Evolutionary conservation across 2,113 vertebrate species (phyloP).

Genomic region (Sigmodon hispidus): DNA sequence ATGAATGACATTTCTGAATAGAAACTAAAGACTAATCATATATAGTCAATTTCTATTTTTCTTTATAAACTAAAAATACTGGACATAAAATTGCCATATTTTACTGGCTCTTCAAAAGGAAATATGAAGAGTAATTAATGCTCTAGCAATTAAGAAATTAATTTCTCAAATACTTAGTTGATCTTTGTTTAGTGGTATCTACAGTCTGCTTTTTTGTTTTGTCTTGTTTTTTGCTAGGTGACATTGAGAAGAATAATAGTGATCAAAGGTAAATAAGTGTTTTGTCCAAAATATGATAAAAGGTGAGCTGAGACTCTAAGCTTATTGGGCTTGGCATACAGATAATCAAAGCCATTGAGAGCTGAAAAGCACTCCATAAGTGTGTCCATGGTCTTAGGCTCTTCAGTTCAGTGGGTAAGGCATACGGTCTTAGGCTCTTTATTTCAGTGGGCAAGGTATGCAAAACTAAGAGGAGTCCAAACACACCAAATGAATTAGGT

Average conservation of each 20-base stretch:
- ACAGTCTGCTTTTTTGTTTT: background rate
- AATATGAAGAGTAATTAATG: background rate
- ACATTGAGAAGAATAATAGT: background rate
- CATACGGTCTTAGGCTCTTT: fast-evolving
- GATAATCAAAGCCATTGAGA: background rate
- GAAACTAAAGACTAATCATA: background rate
- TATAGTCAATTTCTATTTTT: background rate
- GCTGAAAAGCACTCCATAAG: background rate
- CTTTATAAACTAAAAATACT: background rate
- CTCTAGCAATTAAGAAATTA: background rate
- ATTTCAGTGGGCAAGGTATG: background rate
- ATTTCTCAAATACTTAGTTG: background rate
- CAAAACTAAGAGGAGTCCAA: background rate
- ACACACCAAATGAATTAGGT: background rate
- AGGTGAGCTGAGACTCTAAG: background rate
- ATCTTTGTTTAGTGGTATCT: background rate
- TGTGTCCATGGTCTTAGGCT: background rate
- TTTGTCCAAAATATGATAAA: background rate
- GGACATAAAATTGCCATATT: background rate
- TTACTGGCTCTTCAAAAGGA: background rate
- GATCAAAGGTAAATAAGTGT: background rate
- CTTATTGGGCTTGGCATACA: background rate
- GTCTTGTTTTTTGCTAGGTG: background rate
- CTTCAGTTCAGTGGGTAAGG: background rate
- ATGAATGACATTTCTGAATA: background rate